phyloP scores from a whole-genome alignment of 2,113 vertebrate species.

The Dendrocopos noguchii region DNA sequence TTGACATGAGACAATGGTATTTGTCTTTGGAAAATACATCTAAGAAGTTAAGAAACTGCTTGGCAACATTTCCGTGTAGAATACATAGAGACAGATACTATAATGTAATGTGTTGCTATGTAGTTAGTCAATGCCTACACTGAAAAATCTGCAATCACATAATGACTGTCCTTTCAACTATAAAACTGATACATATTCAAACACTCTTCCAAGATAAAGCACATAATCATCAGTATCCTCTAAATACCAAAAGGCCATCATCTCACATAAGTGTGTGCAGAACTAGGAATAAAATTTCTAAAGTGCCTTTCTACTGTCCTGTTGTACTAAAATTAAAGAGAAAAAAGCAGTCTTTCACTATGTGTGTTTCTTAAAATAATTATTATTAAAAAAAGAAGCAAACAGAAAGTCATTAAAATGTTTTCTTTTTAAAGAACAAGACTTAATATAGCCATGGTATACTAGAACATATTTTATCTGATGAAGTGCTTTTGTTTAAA shows the following conservation, averaged over 20 bases:
- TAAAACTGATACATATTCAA: not conserved
- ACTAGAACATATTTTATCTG: not conserved
- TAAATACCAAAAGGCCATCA: not conserved
- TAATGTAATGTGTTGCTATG: not conserved
- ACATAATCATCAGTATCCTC: not conserved
- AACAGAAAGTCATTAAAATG: not conserved
- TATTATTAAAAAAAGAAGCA: not conserved
- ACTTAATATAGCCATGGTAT: not conserved
- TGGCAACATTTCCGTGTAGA: not conserved
- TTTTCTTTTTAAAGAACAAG: not conserved
- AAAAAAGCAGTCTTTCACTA: not conserved
- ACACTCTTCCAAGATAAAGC: not conserved
- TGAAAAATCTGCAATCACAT: not conserved
- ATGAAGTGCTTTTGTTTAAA: constrained; percentile 24
- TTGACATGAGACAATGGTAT: not conserved
- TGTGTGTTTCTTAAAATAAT: not conserved
- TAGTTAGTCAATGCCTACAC: not conserved
- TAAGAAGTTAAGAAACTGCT: not conserved
- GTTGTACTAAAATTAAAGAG: not conserved
- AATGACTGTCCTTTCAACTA: not conserved
- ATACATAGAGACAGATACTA: not conserved
- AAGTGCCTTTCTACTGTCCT: not conserved
- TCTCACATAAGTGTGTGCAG: not conserved
- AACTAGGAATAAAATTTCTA: not conserved
- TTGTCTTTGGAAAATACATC: not conserved